Conservation (phyloP, 2,113 vertebrate species). For the Cynoglossus semilaevis region DNA sequence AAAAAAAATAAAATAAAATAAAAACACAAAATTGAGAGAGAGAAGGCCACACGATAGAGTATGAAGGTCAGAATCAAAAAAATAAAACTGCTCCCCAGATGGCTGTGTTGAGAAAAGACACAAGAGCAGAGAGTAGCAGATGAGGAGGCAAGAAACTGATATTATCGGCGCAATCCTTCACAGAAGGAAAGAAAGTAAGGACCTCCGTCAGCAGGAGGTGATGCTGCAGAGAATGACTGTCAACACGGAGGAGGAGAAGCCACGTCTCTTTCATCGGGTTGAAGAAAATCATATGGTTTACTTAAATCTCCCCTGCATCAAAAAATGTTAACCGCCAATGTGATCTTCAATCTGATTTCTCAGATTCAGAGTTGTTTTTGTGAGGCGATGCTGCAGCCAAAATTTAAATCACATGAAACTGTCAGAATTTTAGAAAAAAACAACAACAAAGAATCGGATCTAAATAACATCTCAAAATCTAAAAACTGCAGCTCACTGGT, state of each 20-base stretch:
- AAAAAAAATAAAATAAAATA: conserved; percentile 17
- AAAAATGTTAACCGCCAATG: conserved; percentile 5
- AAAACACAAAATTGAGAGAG: too few species aligned
- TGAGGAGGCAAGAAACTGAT: conserved; percentile 24
- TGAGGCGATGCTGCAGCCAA: background rate
- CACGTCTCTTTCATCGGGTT: conserved; percentile 18
- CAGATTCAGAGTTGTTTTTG: conserved; percentile 5
- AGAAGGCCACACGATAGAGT: conserved; percentile 62
- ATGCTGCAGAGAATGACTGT: conserved; percentile 44
- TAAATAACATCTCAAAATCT: conserved; percentile 14
- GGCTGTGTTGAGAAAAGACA: conserved; percentile 4
- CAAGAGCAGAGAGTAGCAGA: conserved; percentile 1
- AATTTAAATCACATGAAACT: conserved; percentile 7
- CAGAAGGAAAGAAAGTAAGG: conserved; percentile 68
- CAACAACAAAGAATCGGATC: conserved; percentile 7
- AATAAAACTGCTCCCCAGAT: conserved; percentile 29
- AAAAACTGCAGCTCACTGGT: conserved; percentile 31
- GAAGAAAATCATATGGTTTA: conserved; percentile 31
- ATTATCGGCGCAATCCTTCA: conserved; percentile 73
- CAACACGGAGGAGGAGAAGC: conserved; percentile 25
- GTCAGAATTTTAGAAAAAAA: too few species aligned
- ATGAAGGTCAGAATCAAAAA: conserved; percentile 31
- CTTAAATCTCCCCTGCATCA: conserved; percentile 22
- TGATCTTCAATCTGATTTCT: conserved; percentile 9
- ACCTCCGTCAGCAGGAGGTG: conserved; percentile 40